Evolutionary conservation across 2,797 vertebrate genomes (phyloP), one percentile per base, ranked within the genome.

Genomic region (Channallabes apus): DNA sequence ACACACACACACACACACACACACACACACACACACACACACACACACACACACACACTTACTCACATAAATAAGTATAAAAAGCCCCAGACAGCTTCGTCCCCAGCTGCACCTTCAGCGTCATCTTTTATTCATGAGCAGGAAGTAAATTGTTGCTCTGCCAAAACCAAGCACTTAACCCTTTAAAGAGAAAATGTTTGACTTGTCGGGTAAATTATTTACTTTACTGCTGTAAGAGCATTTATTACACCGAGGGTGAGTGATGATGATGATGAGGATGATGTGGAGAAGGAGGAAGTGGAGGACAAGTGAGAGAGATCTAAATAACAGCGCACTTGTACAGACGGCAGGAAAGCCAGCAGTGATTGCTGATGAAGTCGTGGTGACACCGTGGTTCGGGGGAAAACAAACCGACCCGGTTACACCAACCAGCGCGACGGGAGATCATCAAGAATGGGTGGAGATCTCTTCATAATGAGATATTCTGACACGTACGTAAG

Each of bases 91-190:
- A 95, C 95, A 94, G 94, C 94, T 90, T 92, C 91, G 93, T 94
- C 93, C 92, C 81, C 94, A 94, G 95, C 92, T 95, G 93, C 91
- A 87, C 87, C 41, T 46, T 46, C 41, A 90, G 91, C 90, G 92
- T 96, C 95, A 97, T 97, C 92, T 96, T 97, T 97, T 97, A 98
- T 97, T 97, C 96, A 97, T 97, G 96, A 92, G 92, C 82, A 85
- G 92, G 92, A 93, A 92, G 93, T 93, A 92, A 93, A 91, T 90
- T 88, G 91, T 90, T 92, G 90, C 90, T 90, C 90, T 92, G 93
- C 91, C 51, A 93, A 95, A 95, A 96, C 93, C 95, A 94, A 92
- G 94, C 95, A 95, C 96, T 97, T 97, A 97, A 97, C 96, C 96
- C 95, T 86, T 95, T 96, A 93, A 91, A 91, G 90, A 90, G 90